Percentiles rank a stretch among this genome's conserved stretches.
Conservation (phyloP, 2,888 invertebrate species). For the Drosophila setosimentum region DNA sequence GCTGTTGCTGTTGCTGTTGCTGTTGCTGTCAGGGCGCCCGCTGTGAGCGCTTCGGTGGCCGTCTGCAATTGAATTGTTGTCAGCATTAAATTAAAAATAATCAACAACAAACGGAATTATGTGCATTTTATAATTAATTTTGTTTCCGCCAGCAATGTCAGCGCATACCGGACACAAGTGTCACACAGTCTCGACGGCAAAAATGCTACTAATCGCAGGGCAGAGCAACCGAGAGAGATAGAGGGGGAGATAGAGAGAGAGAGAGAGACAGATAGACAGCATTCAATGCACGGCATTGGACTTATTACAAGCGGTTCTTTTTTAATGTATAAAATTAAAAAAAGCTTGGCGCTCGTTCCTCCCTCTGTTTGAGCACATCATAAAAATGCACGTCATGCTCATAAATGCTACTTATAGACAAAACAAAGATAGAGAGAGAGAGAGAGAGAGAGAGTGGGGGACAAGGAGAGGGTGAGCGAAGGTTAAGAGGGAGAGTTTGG, state of each 20-base stretch:
- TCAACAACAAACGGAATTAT: conserved; percentile 41
- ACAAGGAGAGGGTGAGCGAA: not conserved
- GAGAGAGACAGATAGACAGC: conserved; percentile 39
- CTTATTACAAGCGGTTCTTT: conserved; percentile 48
- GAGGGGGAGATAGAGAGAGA: conserved; percentile 2
- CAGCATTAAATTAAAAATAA: conserved; percentile 30
- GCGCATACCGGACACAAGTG: conserved; percentile 62
- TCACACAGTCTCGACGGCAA: conserved; percentile 60
- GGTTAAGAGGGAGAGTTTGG: conserved; percentile 16
- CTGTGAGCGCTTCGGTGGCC: conserved; percentile 14
- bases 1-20: conserved; percentile 5
- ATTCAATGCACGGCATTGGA: conserved; percentile 36
- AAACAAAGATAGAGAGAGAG: not conserved
- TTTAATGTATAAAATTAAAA: conserved; percentile 38
- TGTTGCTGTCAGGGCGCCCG: conserved; percentile 47
- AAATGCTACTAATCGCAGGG: conserved; percentile 54
- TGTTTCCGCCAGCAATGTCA: conserved; percentile 54
- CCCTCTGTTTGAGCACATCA: conserved; percentile 44
- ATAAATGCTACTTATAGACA: conserved; percentile 45
- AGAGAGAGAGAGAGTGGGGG: not conserved
- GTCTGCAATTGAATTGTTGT: conserved; percentile 59
- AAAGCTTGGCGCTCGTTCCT: conserved; percentile 42
- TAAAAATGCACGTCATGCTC: conserved; percentile 70
- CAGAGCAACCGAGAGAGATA: conserved; percentile 2
- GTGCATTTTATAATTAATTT: conserved; percentile 71